Evolutionary conservation across 2,113 vertebrate genomes (phyloP).

Genomic region (Etheostoma cragini): DNA sequence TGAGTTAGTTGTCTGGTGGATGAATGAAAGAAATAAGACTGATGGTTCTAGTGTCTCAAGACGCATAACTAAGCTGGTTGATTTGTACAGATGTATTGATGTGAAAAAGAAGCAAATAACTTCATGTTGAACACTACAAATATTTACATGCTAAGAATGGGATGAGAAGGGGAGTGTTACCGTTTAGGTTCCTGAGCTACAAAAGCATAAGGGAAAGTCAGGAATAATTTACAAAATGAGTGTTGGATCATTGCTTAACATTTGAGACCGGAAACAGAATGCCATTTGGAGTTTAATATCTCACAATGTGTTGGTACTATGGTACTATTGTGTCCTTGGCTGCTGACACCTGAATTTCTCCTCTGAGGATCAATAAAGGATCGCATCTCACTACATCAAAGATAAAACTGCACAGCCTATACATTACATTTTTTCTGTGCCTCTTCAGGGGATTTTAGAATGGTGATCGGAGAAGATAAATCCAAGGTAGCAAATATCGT

Average conservation of each 20-base stretch:
- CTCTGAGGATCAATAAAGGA: neutral
- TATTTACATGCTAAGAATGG: neutral
- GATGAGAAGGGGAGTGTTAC: neutral
- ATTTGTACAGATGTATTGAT: neutral
- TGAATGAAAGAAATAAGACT: neutral
- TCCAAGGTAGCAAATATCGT: slow-evolving; percentile 94
- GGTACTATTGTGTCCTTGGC: neutral
- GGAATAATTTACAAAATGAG: neutral
- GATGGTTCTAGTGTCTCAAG: neutral
- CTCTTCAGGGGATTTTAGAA: slow-evolving; percentile 92
- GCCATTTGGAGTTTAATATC: neutral
- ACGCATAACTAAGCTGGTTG: neutral
- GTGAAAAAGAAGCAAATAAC: neutral
- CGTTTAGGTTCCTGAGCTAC: neutral
- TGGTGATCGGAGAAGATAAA: slow-evolving; percentile 96
- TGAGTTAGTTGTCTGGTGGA: neutral
- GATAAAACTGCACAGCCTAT: neutral
- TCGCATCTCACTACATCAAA: neutral
- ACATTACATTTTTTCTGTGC: slow-evolving; percentile 28
- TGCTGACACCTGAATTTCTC: neutral
- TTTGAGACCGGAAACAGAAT: neutral
- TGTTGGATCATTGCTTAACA: neutral
- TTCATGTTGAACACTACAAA: neutral
- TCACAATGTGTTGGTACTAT: neutral
- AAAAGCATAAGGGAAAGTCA: neutral